Evolutionary conservation across 2,888 invertebrate species (phyloP), one percentile per base, ranked within the genome.

Genomic region (Diarsia dahlii): DNA sequence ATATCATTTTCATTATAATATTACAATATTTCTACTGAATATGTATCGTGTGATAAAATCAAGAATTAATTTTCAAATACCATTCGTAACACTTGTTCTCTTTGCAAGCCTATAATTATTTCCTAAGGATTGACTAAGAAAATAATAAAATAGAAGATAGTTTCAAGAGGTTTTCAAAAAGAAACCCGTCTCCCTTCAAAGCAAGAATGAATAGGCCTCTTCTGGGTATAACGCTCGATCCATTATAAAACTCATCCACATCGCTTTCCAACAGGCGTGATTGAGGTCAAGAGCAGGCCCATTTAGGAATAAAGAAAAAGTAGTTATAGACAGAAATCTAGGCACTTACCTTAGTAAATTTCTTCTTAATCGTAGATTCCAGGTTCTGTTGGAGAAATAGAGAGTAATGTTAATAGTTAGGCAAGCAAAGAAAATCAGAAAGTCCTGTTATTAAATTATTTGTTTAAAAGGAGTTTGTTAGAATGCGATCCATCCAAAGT

Each of bases 401-500:
- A 88, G 78, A 77, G 75, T 54, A 28, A 48, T 84, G 88, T 88
- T 86, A 88, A 83, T 78, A 81, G 88, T 89, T 88, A 90, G 82
- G 72, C 75, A 89, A 88, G 88, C 86, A 81, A 82, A 78, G 84
- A 80, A 84, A 86, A 79, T 80, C 73, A 78, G 46, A 74, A 67
- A 73, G 58, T 72, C 76, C 71, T 74, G 75, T 78, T 86, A 86
- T 54, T 70, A 45, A 10, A 82, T 78, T 75, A 76, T 63, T 64
- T 74, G 70, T 80, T 74, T 76, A 78, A 77, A 74, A 74, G 23
- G 13, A 56, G 56, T 2, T 65, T 78, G 80, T 87, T 87, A 87
- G 80, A 56, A 50, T 87, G 85, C 82, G 80, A 89, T 89, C 89
- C 87, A 89, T 89, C 87, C 88, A 87, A 67, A 82, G 87, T 84